phyloP scores from a whole-genome alignment of 2,797 vertebrate genomes.

The Muraenolepis orangiensis region DNA sequence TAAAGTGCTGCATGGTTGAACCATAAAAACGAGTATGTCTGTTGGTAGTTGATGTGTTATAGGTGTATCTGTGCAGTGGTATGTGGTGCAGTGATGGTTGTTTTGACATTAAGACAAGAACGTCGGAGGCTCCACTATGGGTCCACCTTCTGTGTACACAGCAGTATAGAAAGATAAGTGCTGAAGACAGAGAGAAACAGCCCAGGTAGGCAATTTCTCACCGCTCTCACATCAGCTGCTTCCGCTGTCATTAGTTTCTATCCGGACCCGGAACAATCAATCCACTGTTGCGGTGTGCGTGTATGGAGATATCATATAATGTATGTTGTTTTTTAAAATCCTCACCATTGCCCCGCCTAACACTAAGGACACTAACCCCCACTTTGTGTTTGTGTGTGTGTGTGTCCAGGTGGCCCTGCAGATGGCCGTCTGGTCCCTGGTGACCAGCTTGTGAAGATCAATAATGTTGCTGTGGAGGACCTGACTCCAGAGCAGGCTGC shows the following conservation, averaged over 20 bases:
- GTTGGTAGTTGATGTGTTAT: neutral
- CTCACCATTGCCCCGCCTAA: neutral
- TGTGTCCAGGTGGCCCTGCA: conserved; percentile 70
- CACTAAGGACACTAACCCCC: neutral
- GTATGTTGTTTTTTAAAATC: neutral
- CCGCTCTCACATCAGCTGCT: neutral
- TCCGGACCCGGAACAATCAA: neutral
- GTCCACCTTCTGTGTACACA: neutral
- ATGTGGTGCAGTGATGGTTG: neutral
- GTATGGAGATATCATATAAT: neutral
- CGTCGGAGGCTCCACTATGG: neutral
- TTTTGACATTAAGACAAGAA: neutral
- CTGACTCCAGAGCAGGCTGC: conserved; percentile 80
- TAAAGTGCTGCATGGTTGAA: neutral
- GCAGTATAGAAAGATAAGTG: neutral
- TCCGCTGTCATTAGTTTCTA: neutral
- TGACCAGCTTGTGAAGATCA: conserved; percentile 89
- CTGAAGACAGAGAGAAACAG: neutral
- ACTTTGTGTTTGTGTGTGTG: conserved; percentile 53
- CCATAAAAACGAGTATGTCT: neutral
- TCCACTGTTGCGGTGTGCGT: neutral
- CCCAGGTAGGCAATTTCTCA: neutral
- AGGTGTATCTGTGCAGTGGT: neutral
- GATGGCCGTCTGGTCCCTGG: conserved; percentile 78
- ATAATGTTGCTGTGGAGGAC: conserved; percentile 76